phyloP scores from a whole-genome alignment of 2,797 vertebrate species.

The Scyliorhinus canicula region DNA sequence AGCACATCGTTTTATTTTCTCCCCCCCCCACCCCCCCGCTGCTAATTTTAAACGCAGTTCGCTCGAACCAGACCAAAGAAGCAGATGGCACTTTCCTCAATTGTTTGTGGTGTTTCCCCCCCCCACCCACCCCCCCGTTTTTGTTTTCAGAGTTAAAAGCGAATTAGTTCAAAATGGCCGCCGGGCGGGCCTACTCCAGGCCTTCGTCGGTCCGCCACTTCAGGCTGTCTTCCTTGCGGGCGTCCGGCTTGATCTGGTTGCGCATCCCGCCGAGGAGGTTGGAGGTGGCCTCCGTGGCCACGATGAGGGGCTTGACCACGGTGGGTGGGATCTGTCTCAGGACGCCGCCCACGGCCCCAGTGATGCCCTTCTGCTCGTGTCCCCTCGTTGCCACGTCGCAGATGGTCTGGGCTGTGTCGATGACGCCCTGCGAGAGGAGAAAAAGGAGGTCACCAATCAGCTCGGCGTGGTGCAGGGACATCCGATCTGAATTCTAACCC shows the following conservation, averaged over 20 bases:
- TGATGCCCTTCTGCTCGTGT: constrained; percentile 85
- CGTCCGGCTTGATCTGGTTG: constrained; percentile 88
- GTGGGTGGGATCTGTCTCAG: constrained; percentile 88
- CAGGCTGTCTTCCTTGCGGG: constrained; percentile 80
- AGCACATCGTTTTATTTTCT: no score
- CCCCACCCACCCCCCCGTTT: no score
- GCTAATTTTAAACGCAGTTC: background rate
- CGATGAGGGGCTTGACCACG: constrained; percentile 81
- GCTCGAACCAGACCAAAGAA: background rate
- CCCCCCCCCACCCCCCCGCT: no score
- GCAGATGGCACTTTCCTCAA: constrained; percentile 11
- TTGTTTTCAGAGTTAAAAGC: no score
- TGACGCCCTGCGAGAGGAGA: constrained; percentile 63
- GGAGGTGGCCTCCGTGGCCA: constrained; percentile 84
- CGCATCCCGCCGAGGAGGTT: constrained; percentile 85
- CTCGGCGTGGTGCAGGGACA: background rate
- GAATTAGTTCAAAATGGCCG: no score
- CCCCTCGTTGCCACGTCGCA: constrained; percentile 81
- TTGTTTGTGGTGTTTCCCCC: no score
- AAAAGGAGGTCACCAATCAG: background rate
- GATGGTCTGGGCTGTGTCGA: constrained; percentile 83
- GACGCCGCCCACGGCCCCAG: constrained; percentile 81
- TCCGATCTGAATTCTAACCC: no score
- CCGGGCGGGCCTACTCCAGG: constrained; percentile 65
- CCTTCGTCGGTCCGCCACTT: constrained; percentile 82